Evolutionary conservation across 1,140 invertebrate genomes (phyloP).

Genomic region (Drosophila bocki): DNA sequence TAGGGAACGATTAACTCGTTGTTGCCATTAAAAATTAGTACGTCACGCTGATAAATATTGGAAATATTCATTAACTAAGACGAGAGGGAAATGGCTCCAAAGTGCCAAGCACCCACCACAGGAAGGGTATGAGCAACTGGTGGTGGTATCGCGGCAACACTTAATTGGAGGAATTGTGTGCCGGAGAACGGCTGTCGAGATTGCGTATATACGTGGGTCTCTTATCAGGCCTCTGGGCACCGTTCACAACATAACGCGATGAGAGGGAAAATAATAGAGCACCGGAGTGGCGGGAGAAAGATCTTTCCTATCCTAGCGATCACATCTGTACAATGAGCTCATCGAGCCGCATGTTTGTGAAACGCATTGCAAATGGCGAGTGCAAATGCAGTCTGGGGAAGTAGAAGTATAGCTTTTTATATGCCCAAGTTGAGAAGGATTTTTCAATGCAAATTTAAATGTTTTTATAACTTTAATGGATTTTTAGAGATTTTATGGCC

Average conservation of each 20-base stretch:
- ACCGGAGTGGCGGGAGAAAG: not conserved
- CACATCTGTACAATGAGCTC: slow-evolving; percentile 31
- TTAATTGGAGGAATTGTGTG: slow-evolving; percentile 51
- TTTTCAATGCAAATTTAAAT: not conserved
- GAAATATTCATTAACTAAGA: slow-evolving; percentile 19
- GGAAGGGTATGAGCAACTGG: slow-evolving; percentile 37
- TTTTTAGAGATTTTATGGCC: not conserved
- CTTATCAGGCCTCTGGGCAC: slow-evolving; percentile 38
- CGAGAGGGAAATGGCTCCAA: slow-evolving; percentile 7
- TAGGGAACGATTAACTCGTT: slow-evolving; percentile 18
- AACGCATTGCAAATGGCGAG: slow-evolving; percentile 26
- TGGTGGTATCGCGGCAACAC: slow-evolving; percentile 43
- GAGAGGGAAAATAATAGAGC: slow-evolving; percentile 34
- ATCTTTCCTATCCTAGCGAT: slow-evolving; percentile 4
- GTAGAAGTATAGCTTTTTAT: not conserved
- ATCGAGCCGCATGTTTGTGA: slow-evolving; percentile 25
- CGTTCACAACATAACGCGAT: not conserved
- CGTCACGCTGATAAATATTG: slow-evolving; percentile 47
- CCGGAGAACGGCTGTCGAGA: slow-evolving; percentile 51
- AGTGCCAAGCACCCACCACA: slow-evolving; percentile 37
- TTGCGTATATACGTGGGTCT: slow-evolving; percentile 48
- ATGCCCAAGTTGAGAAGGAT: not conserved
- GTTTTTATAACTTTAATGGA: not conserved
- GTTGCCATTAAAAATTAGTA: slow-evolving; percentile 28
- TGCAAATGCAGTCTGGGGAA: slow-evolving; percentile 25